Evolutionary conservation across 1,140 invertebrate genomes (phyloP).

Genomic region (Drosophila erecta): DNA sequence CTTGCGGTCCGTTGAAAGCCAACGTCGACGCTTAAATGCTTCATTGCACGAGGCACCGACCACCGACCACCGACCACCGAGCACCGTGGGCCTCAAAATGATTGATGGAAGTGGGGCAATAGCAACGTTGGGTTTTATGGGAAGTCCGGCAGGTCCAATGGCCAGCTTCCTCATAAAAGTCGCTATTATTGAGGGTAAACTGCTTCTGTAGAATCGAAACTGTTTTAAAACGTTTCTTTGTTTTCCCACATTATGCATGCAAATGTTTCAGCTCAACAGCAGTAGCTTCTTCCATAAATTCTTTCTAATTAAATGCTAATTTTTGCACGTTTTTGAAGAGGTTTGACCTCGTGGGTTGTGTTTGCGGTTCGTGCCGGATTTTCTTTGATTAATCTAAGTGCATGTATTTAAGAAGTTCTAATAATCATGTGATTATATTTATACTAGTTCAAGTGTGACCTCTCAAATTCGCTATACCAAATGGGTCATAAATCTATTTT

Average conservation of each 20-base stretch:
- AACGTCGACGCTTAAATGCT: conserved; percentile 66
- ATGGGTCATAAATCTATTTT: neutral
- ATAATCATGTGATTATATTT: too few species aligned
- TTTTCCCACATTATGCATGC: conserved; percentile 15
- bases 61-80: conserved; percentile 13
- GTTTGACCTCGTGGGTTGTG: conserved; percentile 24
- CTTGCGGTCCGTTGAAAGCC: conserved; percentile 57
- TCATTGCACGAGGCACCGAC: conserved; percentile 44
- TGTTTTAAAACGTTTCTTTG: conserved; percentile 18
- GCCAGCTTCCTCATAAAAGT: conserved; percentile 19
- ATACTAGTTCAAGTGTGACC: neutral
- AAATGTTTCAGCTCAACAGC: conserved; percentile 16
- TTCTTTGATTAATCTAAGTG: conserved; percentile 8
- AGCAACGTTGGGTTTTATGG: neutral
- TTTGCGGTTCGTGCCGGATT: conserved; percentile 34
- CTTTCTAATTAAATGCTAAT: conserved; percentile 41
- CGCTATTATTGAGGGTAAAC: conserved; percentile 1
- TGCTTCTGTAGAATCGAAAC: conserved; percentile 1
- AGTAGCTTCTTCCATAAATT: conserved; percentile 36
- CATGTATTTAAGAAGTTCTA: conserved; percentile 20
- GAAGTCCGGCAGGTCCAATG: conserved; percentile 1
- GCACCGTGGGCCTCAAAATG: conserved; percentile 22
- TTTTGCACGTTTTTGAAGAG: conserved; percentile 38
- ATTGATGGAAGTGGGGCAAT: conserved; percentile 40
- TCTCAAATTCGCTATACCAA: neutral